These are phyloP conservation scores for Ophioderma brevispina DNA, from an alignment of 35 echinoderm and acorn worm species.

Conservation along the genomic window DNA sequence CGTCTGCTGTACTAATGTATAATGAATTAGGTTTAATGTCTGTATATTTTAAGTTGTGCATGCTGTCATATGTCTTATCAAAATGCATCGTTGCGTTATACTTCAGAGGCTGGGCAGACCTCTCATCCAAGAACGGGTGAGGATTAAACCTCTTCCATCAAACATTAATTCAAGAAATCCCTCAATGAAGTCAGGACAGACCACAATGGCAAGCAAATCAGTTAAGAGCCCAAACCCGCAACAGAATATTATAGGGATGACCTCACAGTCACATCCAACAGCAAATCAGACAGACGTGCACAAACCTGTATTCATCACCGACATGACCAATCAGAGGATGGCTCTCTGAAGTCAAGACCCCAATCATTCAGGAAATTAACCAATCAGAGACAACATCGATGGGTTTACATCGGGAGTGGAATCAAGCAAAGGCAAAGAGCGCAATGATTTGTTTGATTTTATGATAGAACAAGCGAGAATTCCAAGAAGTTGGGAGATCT, in stretches of 20 bases:
- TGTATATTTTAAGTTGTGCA: no score
- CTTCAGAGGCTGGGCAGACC: not conserved
- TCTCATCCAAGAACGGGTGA: not conserved
- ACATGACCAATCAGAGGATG: not conserved
- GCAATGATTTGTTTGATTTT: not conserved
- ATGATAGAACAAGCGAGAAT: slow-evolving; percentile 45
- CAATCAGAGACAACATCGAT: not conserved
- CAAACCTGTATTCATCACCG: not conserved
- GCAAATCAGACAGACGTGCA: not conserved
- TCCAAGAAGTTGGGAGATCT: slow-evolving; percentile 64
- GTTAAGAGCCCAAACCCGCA: no score
- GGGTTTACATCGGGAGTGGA: not conserved
- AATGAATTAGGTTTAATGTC: no score
- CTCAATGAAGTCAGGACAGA: slow-evolving; percentile 69
- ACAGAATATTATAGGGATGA: no score
- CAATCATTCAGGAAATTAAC: slow-evolving; percentile 4
- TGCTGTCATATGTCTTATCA: no score
- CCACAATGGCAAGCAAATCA: no score
- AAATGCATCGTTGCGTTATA: slow-evolving; percentile 1
- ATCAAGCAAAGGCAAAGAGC: not conserved
- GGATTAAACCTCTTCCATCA: not conserved
- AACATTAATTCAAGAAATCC: slow-evolving; percentile 13
- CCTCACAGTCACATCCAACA: no score
- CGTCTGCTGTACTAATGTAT: no score
- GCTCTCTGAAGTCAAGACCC: not conserved